phyloP scores from a whole-genome alignment of 2,797 vertebrate species.

The Sternotherus odoratus region DNA sequence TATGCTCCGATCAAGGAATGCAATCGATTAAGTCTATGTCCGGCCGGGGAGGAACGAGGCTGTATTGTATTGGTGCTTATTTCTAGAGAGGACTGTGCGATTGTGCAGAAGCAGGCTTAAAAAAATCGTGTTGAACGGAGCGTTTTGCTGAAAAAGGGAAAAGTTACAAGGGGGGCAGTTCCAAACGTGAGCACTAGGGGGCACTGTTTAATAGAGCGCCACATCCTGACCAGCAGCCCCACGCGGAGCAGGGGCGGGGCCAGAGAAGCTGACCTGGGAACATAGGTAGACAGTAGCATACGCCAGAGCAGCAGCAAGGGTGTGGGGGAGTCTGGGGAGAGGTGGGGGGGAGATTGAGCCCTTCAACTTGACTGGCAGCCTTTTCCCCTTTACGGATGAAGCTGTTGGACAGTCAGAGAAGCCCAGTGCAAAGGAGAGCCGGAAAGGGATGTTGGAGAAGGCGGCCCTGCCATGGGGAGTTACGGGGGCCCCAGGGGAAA shows the following conservation, averaged over 20 bases:
- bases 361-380: background rate
- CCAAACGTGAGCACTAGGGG: background rate
- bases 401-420: background rate
- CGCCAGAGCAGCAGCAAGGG: too few species aligned
- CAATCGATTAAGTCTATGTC: background rate
- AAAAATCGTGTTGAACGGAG: background rate
- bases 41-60: too few species aligned
- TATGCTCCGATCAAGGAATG: background rate
- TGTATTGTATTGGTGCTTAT: too few species aligned
- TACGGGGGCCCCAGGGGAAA: background rate
- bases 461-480: background rate
- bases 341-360: background rate
- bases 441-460: too few species aligned
- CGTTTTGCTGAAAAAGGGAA: background rate
- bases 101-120: background rate
- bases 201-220: background rate
- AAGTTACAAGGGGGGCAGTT: background rate
- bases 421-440: too few species aligned
- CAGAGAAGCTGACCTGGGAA: background rate
- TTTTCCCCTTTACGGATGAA: background rate
- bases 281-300: too few species aligned
- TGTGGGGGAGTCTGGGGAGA: background rate
- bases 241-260: background rate
- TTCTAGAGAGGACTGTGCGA: background rate
- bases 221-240: background rate